phyloP scores from a whole-genome alignment of 2,113 vertebrate species.

The Struthidea cinerea region DNA sequence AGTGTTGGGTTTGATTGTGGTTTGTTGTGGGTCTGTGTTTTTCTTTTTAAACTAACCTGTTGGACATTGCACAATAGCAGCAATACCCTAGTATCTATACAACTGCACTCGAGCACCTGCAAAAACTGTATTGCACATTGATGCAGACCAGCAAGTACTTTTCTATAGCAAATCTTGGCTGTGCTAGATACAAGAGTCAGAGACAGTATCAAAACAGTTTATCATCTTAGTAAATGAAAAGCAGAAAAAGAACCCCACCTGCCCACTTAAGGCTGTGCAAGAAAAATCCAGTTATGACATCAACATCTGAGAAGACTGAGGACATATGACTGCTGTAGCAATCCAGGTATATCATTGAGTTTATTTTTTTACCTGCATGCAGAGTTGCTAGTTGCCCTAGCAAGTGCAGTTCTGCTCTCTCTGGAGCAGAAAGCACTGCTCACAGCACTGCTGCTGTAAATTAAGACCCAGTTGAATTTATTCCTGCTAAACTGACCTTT shows the following conservation, averaged over 20 bases:
- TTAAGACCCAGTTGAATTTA: not conserved
- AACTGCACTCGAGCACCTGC: not conserved
- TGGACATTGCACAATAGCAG: not conserved
- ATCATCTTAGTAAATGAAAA: not conserved
- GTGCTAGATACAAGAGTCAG: not conserved
- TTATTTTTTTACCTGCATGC: not conserved
- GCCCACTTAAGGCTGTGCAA: not conserved
- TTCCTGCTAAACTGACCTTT: not conserved
- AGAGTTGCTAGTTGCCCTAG: not conserved
- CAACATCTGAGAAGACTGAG: not conserved
- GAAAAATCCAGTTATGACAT: not conserved
- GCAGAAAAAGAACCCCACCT: not conserved
- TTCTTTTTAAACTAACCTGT: not conserved
- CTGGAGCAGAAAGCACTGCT: not conserved
- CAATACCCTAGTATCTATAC: not conserved
- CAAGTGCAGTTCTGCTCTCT: not conserved
- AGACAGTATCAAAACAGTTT: not conserved
- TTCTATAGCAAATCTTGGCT: not conserved
- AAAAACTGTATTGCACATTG: not conserved
- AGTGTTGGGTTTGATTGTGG: not conserved
- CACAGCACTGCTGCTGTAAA: not conserved
- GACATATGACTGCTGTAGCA: not conserved
- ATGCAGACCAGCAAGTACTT: not conserved
- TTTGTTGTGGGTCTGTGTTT: not conserved
- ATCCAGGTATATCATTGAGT: not conserved